phyloP scores from a whole-genome alignment of 2,888 invertebrate genomes.

The Lissocephala sabroskyi region DNA sequence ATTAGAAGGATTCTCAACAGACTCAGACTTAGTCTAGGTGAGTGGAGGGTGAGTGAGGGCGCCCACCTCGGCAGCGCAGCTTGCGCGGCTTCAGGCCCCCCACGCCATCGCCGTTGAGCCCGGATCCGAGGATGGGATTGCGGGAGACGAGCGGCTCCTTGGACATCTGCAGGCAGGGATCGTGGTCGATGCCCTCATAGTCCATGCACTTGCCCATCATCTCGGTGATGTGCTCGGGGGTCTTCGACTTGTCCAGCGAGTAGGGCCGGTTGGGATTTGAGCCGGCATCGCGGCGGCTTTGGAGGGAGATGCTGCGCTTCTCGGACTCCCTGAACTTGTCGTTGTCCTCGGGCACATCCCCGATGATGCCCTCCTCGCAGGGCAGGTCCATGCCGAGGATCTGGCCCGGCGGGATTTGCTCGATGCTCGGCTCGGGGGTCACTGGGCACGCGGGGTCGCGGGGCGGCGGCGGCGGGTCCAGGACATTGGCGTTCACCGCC shows the following conservation, averaged over 20 bases:
- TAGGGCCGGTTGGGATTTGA: constrained; percentile 32
- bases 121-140: constrained; percentile 57
- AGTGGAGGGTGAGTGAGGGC: no score
- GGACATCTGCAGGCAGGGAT: constrained; percentile 13
- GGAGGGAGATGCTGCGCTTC: constrained; percentile 24
- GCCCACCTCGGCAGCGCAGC: constrained; percentile 29
- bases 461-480: background rate
- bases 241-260: constrained; percentile 21
- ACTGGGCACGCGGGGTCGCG: constrained; percentile 22
- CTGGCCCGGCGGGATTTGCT: background rate
- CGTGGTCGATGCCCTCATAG: background rate
- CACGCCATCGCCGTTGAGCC: constrained; percentile 31
- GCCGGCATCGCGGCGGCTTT: constrained; percentile 29
- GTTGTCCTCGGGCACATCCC: constrained; percentile 22
- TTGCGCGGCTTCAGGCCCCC: constrained; percentile 28
- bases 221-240: constrained; percentile 5
- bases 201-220: constrained; percentile 12
- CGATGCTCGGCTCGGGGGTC: background rate
- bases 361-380: constrained; percentile 19
- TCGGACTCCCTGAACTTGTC: constrained; percentile 14
- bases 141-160: constrained; percentile 23
- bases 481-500: no score
- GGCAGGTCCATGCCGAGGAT: constrained; percentile 25
- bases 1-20: no score
- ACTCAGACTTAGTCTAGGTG: no score